phyloP scores from a whole-genome alignment of 1,140 invertebrate genomes.

The Episyrphus balteatus region DNA sequence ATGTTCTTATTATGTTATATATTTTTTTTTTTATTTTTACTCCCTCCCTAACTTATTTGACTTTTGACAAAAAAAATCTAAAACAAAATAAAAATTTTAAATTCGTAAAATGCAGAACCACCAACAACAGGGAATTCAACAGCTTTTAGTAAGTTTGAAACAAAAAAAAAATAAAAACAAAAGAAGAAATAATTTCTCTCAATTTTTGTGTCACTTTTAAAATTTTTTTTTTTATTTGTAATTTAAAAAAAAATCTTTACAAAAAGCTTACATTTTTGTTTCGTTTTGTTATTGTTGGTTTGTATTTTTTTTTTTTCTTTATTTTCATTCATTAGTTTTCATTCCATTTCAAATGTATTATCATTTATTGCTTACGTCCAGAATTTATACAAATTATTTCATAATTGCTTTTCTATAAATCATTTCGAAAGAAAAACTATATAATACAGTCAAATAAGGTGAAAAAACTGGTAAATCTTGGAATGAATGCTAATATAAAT shows the following conservation, averaged over 20 bases:
- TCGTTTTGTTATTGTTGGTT: background rate
- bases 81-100: constrained; percentile 1
- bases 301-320: constrained; percentile 1
- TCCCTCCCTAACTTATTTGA: background rate
- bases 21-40: background rate
- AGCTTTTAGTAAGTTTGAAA: constrained; percentile 49
- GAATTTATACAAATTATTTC: no score
- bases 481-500: no score
- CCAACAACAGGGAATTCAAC: constrained; percentile 50
- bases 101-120: constrained; percentile 40
- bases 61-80: background rate
- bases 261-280: background rate
- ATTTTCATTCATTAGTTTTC: no score
- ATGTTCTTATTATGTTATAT: no score
- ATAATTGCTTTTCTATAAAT: no score
- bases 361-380: no score
- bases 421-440: no score
- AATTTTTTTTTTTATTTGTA: constrained; percentile 9
- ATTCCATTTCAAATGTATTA: no score
- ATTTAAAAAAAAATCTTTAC: constrained; percentile 11
- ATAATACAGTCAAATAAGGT: no score
- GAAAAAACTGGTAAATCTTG: no score
- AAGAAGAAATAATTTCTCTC: no score
- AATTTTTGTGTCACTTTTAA: no score
- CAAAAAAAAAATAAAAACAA: constrained; percentile 20